phyloP scores from a whole-genome alignment of 2,888 invertebrate species.

The Itoplectis maculator region DNA sequence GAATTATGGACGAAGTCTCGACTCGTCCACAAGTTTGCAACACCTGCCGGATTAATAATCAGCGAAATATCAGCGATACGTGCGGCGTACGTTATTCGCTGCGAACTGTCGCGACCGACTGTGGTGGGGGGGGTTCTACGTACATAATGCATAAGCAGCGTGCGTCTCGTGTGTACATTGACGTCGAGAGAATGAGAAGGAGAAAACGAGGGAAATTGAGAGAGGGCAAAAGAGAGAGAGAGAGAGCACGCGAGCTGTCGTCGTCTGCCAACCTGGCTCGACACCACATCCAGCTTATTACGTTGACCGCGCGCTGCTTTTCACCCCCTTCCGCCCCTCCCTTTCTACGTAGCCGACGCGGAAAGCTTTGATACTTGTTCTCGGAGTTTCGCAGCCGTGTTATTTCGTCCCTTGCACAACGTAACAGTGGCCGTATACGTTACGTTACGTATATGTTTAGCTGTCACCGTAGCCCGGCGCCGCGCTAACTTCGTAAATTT shows the following conservation, averaged over 20 bases:
- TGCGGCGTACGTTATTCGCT: conserved; percentile 53
- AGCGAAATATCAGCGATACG: conserved; percentile 58
- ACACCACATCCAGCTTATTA: conserved; percentile 67
- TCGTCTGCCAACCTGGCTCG: conserved; percentile 47
- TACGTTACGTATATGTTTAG: conserved; percentile 20
- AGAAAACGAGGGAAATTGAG: neutral
- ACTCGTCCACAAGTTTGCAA: conserved; percentile 45
- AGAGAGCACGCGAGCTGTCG: conserved; percentile 10
- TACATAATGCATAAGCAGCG: conserved; percentile 64
- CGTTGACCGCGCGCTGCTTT: conserved; percentile 63
- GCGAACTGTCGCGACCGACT: conserved; percentile 58
- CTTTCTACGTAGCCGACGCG: conserved; percentile 14
- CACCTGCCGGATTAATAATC: conserved; percentile 63
- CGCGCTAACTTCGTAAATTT: conserved; percentile 49
- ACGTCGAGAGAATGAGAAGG: conserved; percentile 25
- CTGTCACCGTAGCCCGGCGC: conserved; percentile 14
- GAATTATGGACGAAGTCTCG: no score
- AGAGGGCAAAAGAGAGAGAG: conserved; percentile 9
- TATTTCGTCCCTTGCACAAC: conserved; percentile 22
- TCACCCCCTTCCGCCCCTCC: conserved; percentile 22
- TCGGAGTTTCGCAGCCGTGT: conserved; percentile 41
- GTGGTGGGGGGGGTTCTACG: conserved; percentile 28
- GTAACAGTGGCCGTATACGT: neutral
- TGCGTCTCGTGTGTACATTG: conserved; percentile 30
- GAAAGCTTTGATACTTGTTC: conserved; percentile 66